Conservation (phyloP, 2,797 vertebrate species). For the Hoplostethus atlanticus region DNA sequence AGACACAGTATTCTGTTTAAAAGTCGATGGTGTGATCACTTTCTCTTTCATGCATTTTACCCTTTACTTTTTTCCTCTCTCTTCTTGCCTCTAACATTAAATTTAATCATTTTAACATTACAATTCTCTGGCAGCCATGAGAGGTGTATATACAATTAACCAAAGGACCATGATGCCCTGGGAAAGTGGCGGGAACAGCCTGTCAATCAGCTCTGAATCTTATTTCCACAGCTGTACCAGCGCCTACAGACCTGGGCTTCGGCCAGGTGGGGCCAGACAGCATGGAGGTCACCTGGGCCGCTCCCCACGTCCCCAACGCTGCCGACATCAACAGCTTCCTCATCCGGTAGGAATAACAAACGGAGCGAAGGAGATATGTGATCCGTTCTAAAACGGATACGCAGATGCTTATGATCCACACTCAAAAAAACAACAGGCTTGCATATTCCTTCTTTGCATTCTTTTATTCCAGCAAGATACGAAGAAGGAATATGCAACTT, state of each 20-base stretch:
- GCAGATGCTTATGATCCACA: too few species aligned
- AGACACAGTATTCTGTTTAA: conserved; percentile 18
- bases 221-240: conserved; percentile 89
- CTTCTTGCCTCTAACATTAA: neutral
- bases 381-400: too few species aligned
- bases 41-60: neutral
- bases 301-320: conserved; percentile 86
- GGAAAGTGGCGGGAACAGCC: too few species aligned
- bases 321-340: conserved; percentile 87
- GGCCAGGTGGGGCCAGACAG: conserved; percentile 88
- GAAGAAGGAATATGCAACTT: too few species aligned
- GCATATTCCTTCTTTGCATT: too few species aligned
- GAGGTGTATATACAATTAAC: too few species aligned
- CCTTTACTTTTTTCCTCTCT: neutral
- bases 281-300: conserved; percentile 90
- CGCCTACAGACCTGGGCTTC: conserved; percentile 91
- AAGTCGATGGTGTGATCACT: neutral
- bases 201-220: neutral
- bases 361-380: too few species aligned
- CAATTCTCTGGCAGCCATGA: neutral
- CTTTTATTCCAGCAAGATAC: too few species aligned
- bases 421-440: too few species aligned
- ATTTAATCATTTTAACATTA: too few species aligned
- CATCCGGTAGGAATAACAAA: conserved; percentile 81
- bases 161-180: too few species aligned